phyloP scores from a whole-genome alignment of 2,888 invertebrate genomes.

The Dorcus hopei region DNA sequence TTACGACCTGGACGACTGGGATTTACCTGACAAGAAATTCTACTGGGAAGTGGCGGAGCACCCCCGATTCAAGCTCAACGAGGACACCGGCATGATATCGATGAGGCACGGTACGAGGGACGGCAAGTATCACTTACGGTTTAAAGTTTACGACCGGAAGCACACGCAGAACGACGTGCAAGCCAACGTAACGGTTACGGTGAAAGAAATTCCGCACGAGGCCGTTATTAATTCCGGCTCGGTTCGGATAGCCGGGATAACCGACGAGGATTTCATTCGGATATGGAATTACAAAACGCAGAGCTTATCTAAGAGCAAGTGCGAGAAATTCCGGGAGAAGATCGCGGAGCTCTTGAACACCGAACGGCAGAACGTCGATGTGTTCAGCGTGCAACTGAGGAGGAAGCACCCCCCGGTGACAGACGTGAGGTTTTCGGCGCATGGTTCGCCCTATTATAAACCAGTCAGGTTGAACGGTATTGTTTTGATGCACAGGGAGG shows the following conservation, averaged over 20 bases:
- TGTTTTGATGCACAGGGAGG: conserved; percentile 87
- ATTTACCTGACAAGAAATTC: conserved; percentile 95
- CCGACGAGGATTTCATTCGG: conserved; percentile 93
- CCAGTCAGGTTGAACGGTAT: conserved; percentile 92
- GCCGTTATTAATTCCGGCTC: conserved; percentile 95
- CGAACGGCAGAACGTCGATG: conserved; percentile 86
- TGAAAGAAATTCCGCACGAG: conserved; percentile 92
- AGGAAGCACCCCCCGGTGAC: conserved; percentile 85
- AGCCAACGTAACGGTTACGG: conserved; percentile 93
- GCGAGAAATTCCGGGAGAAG: conserved; percentile 86
- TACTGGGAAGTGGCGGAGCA: conserved; percentile 89
- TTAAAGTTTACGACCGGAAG: conserved; percentile 89
- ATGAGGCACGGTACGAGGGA: conserved; percentile 92
- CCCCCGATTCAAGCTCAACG: conserved; percentile 82
- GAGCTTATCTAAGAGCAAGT: conserved; percentile 79
- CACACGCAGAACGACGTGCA: conserved; percentile 93
- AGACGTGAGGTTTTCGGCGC: conserved; percentile 91
- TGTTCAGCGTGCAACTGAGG: conserved; percentile 92
- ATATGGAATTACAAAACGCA: conserved; percentile 91
- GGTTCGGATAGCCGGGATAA: conserved; percentile 86
- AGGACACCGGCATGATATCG: conserved; percentile 91
- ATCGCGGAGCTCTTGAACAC: conserved; percentile 82
- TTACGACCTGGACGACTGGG: conserved; percentile 98
- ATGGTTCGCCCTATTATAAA: conserved; percentile 94
- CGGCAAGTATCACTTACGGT: conserved; percentile 77